Base-by-base conservation (phyloP, 2,113 vertebrate genomes). In the Cololabis saira region DNA sequence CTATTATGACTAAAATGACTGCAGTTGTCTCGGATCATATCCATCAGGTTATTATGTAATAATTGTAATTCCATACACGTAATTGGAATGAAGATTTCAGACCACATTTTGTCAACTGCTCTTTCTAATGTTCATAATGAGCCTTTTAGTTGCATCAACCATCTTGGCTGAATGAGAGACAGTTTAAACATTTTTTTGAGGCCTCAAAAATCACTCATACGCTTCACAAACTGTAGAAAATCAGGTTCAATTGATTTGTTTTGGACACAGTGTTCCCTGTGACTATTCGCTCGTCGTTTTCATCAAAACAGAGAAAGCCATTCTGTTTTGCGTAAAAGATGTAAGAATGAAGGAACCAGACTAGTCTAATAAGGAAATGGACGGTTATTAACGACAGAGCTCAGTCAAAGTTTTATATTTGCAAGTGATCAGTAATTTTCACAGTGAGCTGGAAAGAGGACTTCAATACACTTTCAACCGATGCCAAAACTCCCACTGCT, bases 401-500 rank as follows among this genome's bases (percentile, higher is more conserved):
- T 59, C 41, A 45, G 37, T 59, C 11, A 49, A 17, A 60, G 10
- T 67, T 14, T 55, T 77, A 30, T 63, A 50, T 51, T 40, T 86
- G 42, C 69, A 51, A 74, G 62, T 61, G 53, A 49, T 42, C 30
- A 14, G 58, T 73, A 67, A 17, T 4, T 41, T 68, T 61, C 54
- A 22, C 24, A 14, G 17, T 22, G 43, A 59, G 14, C 69, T 67
- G 60, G 53, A 72, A 21, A 61, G 24, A 47, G 57, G 57, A 71
- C 67, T 47, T 69, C 56, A 49, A 63, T 16, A 62, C 14, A 68
- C 78, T 90, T 91, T 82, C 69, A 89, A 87, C 83, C 77, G 67
- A 82, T 81, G 85, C 86, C 81, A 85, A 86, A 67, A 84, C 48
- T 74, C 80, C 79, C 75, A 67, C 64, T 70, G 56, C 54, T 60